These are phyloP conservation scores for Drosophila cracens DNA, from an alignment of 2,888 invertebrate genomes.

Conservation along the genomic window DNA sequence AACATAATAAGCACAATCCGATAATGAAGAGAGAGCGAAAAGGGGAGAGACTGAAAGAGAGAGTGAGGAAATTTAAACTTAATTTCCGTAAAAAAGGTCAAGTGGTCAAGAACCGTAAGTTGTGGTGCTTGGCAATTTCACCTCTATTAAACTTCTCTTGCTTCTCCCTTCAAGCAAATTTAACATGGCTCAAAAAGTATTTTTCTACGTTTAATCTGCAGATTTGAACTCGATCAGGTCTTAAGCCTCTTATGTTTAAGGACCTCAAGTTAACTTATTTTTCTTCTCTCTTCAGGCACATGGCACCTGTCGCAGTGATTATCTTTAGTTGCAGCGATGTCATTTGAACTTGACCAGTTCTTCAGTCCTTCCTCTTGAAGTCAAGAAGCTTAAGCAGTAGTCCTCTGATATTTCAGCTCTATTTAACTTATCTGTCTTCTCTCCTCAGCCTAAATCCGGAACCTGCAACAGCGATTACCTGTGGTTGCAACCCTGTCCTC, in stretches of 20 bases:
- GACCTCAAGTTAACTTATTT: background rate
- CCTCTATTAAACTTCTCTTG: background rate
- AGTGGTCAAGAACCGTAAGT: background rate
- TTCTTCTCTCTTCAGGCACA: background rate
- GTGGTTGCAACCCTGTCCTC: background rate
- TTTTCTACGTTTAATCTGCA: background rate
- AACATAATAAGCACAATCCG: constrained; percentile 15
- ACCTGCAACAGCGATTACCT: background rate
- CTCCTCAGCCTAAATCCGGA: background rate
- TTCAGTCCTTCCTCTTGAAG: background rate
- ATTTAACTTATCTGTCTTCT: background rate
- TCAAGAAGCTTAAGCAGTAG: background rate
- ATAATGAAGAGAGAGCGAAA: background rate
- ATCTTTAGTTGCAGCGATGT: background rate
- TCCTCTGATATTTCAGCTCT: background rate
- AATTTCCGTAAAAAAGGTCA: background rate
- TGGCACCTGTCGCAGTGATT: background rate
- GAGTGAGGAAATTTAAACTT: too few species aligned
- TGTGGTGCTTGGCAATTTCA: background rate
- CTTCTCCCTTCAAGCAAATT: background rate
- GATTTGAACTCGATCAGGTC: background rate
- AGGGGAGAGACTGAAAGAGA: background rate
- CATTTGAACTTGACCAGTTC: background rate
- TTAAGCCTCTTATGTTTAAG: background rate
- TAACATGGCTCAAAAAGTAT: background rate